Evolutionary conservation across 2,888 invertebrate species (phyloP).

Genomic region (Chalcosyrphus nemorum): DNA sequence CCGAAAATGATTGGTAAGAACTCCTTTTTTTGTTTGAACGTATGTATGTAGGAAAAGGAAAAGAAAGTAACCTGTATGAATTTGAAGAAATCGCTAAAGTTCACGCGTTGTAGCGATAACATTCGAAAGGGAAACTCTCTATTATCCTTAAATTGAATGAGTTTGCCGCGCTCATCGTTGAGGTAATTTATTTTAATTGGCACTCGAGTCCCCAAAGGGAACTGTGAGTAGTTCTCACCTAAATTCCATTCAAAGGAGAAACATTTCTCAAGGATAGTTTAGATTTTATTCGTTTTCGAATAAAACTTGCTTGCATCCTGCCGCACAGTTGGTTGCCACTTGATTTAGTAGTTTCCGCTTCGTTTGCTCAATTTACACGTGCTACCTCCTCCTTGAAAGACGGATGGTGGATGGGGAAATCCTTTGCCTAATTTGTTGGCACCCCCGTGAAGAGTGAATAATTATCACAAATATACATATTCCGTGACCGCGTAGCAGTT

Average conservation of each 20-base stretch:
- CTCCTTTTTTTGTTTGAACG: not conserved
- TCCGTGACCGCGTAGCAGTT: not conserved
- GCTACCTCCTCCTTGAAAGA: not conserved
- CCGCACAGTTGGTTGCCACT: not conserved
- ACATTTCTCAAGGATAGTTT: too few species aligned
- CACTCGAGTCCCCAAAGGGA: not conserved
- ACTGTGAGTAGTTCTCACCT: not conserved
- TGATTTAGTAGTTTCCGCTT: not conserved
- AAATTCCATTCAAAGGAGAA: too few species aligned
- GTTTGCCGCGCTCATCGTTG: not conserved
- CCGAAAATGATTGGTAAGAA: not conserved
- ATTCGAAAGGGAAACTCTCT: not conserved
- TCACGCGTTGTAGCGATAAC: not conserved
- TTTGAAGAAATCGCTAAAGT: not conserved
- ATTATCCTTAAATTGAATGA: not conserved
- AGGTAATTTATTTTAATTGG: slow-evolving; percentile 39
- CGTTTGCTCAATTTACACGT: not conserved
- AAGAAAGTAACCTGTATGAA: not conserved
- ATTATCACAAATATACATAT: not conserved
- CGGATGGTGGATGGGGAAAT: too few species aligned
- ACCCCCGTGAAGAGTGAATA: not conserved
- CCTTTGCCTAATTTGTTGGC: not conserved
- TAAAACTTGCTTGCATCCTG: not conserved
- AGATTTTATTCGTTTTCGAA: too few species aligned
- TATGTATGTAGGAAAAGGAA: not conserved